These are phyloP conservation scores for Porites rus DNA, from an alignment of 92 coral and sea anemone genomes.

Conservation along the genomic window DNA sequence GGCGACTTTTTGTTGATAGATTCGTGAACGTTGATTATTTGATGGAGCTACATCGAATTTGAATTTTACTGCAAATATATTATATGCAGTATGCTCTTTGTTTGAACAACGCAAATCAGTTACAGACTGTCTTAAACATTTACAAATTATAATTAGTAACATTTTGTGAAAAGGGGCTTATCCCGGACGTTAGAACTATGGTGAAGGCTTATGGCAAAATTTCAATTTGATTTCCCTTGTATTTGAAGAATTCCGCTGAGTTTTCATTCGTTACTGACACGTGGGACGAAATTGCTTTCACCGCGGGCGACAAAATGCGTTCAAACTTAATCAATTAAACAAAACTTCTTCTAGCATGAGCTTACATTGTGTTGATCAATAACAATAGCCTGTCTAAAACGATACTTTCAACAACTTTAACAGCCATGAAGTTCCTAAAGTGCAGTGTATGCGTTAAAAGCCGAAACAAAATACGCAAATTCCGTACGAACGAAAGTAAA, in stretches of 20 bases:
- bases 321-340: conserved; percentile 24
- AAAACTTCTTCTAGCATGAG: neutral
- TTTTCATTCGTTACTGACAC: neutral
- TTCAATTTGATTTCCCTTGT: conserved; percentile 2
- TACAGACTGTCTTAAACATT: neutral
- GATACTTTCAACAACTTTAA: neutral
- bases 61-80: too few relatives aligned
- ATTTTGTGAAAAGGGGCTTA: neutral
- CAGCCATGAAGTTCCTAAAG: neutral
- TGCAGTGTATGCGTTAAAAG: neutral
- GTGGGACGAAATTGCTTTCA: neutral
- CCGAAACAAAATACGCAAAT: neutral
- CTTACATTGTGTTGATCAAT: neutral
- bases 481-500: neutral
- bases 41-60: too few relatives aligned
- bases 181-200: neutral
- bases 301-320: neutral
- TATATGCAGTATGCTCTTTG: neutral
- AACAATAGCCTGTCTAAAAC: neutral
- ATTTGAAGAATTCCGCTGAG: neutral
- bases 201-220: neutral
- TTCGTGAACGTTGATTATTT: too few relatives aligned
- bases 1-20: too few relatives aligned
- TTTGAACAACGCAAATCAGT: neutral
- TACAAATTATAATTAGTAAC: neutral